Conservation (phyloP, 2,113 vertebrate genomes). For the Scalopus aquaticus region DNA sequence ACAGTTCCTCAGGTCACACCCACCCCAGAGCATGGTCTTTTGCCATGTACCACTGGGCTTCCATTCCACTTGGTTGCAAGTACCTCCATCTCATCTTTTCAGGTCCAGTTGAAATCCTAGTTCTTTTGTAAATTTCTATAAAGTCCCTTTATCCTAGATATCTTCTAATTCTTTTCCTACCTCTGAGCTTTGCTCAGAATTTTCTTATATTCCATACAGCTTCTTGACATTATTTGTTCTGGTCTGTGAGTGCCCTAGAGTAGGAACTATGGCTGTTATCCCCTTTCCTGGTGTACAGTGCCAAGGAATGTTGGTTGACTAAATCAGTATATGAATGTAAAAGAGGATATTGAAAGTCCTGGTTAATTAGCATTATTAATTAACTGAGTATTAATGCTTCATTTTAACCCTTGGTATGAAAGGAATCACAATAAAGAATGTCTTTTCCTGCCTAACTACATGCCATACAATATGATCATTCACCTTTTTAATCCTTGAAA, state of each 20-base stretch:
- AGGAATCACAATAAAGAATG: constrained; percentile 14
- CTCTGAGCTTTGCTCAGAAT: not conserved
- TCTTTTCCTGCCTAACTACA: not conserved
- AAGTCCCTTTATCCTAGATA: not conserved
- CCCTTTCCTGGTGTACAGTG: not conserved
- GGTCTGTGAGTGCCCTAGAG: not conserved
- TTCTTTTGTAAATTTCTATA: not conserved
- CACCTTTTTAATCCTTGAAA: not conserved
- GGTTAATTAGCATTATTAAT: constrained; percentile 27
- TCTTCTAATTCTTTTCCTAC: not conserved
- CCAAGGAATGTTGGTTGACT: not conserved
- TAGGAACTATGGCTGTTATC: not conserved
- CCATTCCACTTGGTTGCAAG: too few species aligned
- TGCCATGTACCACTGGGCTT: too few species aligned
- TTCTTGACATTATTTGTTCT: not conserved
- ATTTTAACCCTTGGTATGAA: constrained; percentile 26
- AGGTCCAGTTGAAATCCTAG: not conserved
- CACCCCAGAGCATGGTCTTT: too few species aligned
- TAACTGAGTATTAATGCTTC: constrained; percentile 51
- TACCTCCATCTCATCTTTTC: not conserved
- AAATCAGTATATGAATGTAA: not conserved
- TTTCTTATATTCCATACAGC: not conserved
- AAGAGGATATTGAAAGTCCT: not conserved
- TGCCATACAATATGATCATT: not conserved
- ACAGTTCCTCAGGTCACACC: too few species aligned